A percentile compares a stretch with the other conserved stretches of the same genome.
Conservation (phyloP, 1,140 invertebrate species). For the Drosophila setifemur region DNA sequence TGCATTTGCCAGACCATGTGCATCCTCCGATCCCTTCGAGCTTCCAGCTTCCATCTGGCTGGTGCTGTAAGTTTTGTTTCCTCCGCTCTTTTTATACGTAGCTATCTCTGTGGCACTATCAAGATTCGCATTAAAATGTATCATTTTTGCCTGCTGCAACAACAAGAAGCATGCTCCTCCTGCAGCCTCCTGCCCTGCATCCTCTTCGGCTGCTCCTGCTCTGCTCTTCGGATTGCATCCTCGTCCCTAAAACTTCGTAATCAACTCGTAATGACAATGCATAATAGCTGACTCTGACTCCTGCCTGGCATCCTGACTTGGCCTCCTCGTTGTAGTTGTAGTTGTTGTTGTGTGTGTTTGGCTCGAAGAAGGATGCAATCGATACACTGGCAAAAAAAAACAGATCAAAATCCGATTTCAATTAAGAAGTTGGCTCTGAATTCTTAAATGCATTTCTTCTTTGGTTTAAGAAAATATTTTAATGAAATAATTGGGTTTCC, state of each 20-base stretch:
- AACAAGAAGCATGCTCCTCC: constrained; percentile 35
- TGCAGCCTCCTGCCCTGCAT: not conserved
- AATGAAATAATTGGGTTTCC: too few species aligned
- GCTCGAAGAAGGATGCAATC: constrained; percentile 34
- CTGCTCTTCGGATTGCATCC: constrained; percentile 43
- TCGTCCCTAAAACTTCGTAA: constrained; percentile 73
- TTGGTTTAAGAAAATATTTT: too few species aligned
- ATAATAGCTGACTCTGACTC: constrained; percentile 56
- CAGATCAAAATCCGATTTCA: too few species aligned
- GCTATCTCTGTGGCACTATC: constrained; percentile 79
- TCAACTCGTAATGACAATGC: constrained; percentile 79
- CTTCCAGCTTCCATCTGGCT: not conserved
- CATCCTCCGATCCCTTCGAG: constrained; percentile 14
- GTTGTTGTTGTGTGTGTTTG: constrained; percentile 11
- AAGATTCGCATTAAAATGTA: constrained; percentile 83
- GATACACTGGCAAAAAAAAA: constrained; percentile 27
- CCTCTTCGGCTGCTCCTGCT: not conserved
- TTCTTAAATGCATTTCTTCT: too few species aligned
- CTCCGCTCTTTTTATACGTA: constrained; percentile 44
- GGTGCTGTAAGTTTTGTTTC: constrained; percentile 64
- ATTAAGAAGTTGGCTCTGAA: too few species aligned
- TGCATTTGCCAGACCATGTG: constrained; percentile 49
- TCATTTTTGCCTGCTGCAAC: constrained; percentile 71
- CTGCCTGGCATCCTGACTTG: constrained; percentile 46
- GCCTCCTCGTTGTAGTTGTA: constrained; percentile 25